Base-by-base conservation (phyloP, 2,113 vertebrate genomes). In the Chaetura pelagica region DNA sequence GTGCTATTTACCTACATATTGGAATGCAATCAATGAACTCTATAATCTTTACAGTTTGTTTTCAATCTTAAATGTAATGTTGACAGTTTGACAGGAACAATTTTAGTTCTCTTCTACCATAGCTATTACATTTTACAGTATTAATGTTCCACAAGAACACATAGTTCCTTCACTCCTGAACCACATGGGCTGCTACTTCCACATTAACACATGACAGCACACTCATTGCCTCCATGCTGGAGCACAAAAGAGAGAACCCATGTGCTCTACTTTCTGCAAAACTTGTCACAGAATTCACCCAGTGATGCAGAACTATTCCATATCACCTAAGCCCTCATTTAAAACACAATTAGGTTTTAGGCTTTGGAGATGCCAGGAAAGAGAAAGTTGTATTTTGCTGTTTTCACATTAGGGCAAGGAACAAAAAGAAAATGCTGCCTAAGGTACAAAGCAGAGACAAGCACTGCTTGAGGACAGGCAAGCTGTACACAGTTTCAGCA, bases 11-110 rank as follows among this genome's bases (percentile, higher is more conserved):
- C 34, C 48, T 44, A 35, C 0, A 0, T 57, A n/a, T 10, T 26
- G 32, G 32, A 80, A 90, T 3, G 8, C n/a, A 42, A 34, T 1
- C n/a, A 42, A 34, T 1, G 1, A 90, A 78, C 0, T 0, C 35
- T 7, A 0, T 4, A 74, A 27, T 18, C 35, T 46, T 79, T 7
- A 67, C 17, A 66, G 52, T 26, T 67, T 1, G 32, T 38, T 76
- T 87, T 66, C 32, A n/a, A 18, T 52, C 42, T 64, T n/a, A 78
- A 71, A 92, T 72, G 18, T 67, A 71, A 61, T 1, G 3, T 5
- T 54, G 21, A 63, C 34, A 59, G 42, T 82, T 66, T 58, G 69
- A 58, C 42, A 51, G 16, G n/a, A 93, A 57, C 13, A 78, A 32
- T 2, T 82, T 3, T 76, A 51, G 49, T 62, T 94, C 58, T 61